These are phyloP conservation scores for Porites cylindrica DNA, from an alignment of 92 coral and sea anemone species.

Conservation along the genomic window DNA sequence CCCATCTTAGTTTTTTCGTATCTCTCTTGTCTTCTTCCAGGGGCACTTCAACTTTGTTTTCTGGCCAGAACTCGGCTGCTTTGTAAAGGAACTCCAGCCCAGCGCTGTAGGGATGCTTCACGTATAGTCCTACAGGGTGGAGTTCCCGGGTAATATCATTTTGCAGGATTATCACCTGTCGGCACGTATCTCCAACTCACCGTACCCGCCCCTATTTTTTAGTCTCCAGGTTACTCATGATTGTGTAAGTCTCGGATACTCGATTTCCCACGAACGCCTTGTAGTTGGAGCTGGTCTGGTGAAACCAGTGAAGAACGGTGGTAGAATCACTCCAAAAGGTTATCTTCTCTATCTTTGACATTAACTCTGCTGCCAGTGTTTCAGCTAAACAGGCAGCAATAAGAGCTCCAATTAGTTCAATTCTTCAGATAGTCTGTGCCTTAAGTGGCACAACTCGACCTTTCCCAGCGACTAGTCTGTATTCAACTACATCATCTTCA, in stretches of 20 bases:
- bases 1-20: slow-evolving; percentile 13
- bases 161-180: slow-evolving; percentile 30
- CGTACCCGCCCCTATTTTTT: slow-evolving; percentile 28
- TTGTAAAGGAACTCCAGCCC: slow-evolving; percentile 9
- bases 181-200: slow-evolving; percentile 6
- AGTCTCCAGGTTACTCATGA: slow-evolving; percentile 36
- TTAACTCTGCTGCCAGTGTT: background rate
- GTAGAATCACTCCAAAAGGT: slow-evolving; percentile 39
- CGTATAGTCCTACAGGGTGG: background rate
- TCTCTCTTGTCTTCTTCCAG: background rate
- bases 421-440: background rate
- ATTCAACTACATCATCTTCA: background rate
- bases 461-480: background rate
- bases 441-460: background rate
- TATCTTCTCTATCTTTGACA: slow-evolving; percentile 17
- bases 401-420: no score
- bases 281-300: no score
- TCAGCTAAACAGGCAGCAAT: no score
- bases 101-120: background rate
- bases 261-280: slow-evolving; percentile 47
- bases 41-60: background rate
- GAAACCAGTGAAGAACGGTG: slow-evolving; percentile 44
- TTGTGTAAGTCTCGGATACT: slow-evolving; percentile 39
- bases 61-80: slow-evolving; percentile 13
- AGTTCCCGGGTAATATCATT: slow-evolving; percentile 8